Conservation (phyloP, 2,797 vertebrate genomes). For the Cossypha heuglini region DNA sequence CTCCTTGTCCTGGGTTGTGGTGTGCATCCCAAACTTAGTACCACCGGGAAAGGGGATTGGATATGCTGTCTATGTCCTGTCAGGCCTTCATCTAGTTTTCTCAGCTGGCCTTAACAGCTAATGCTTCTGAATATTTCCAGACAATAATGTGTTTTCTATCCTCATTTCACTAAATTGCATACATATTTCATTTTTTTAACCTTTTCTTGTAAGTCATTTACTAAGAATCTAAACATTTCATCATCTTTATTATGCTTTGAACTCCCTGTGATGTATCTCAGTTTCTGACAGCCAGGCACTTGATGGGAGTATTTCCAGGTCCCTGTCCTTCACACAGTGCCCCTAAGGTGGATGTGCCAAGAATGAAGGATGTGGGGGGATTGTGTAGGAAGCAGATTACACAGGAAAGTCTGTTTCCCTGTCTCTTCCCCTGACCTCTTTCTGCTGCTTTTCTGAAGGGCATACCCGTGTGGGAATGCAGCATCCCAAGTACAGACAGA, state of each 20-base stretch:
- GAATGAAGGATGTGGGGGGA: not conserved
- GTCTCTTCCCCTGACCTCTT: not conserved
- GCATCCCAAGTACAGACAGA: not conserved
- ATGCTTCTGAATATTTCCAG: not conserved
- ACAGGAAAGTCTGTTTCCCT: not conserved
- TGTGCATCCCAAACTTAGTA: not conserved
- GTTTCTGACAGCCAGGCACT: not conserved
- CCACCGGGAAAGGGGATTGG: not conserved
- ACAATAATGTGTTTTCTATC: not conserved
- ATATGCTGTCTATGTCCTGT: not conserved
- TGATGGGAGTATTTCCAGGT: not conserved
- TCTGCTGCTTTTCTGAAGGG: not conserved
- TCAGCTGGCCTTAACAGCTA: not conserved
- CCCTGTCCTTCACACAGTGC: not conserved
- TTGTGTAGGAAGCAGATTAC: not conserved
- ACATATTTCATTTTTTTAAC: conserved; percentile 48
- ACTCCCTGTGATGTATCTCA: not conserved
- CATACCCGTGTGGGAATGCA: not conserved
- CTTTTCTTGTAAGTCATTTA: conserved; percentile 11
- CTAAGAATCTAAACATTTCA: conserved; percentile 32
- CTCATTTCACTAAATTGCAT: conserved; percentile 30
- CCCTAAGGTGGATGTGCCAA: not conserved
- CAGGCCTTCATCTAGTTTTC: not conserved
- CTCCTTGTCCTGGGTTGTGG: not conserved
- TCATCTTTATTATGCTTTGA: conserved; percentile 42